Base-by-base conservation (phyloP, 2,888 invertebrate genomes). In the Gymnocheta viridis region DNA sequence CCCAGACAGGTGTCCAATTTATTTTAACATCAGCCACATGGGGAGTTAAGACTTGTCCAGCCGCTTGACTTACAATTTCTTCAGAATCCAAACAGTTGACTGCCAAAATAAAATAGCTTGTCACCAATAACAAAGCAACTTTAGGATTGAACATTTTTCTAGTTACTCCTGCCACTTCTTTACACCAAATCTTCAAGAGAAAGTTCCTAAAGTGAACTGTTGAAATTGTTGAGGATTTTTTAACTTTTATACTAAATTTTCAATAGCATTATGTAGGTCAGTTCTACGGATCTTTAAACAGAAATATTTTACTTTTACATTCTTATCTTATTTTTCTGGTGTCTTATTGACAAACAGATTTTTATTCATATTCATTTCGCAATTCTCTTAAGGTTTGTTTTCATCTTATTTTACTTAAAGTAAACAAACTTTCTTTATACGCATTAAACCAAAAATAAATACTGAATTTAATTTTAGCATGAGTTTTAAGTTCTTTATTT, bases 1-100 rank as follows among this genome's bases (percentile, higher is more conserved):
- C 77, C 81, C 80, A 84, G 0, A 81, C 77, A 14, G 83, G 80
- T 14, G 38, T 38, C 79, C 78, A 84, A 60, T 84, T 84, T 1
- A 84, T 81, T 73, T 74, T 81, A 12, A 22, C 29, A 0, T 38
- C 66, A 58, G 3, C n/a, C 10, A 49, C 66, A 7, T 29, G 14
- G 0, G 51, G 1, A 4, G 49, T 0, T 19, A 54, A 17, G 12
- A 7, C 41, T 24, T 35, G 38, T 10, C 7, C 19, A 41, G 3
- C 29, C 0, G n/a, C n/a, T n/a, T n/a, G n/a, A n/a, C n/a, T n/a
- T n/a, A 4, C 32, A 19, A 17, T 27, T 4, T 44, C 41, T 2
- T 56, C 38, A 17, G 35, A n/a, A 17, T 66, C 22, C 58, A 19
- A n/a, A 49, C 35, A 47, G 27, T 3, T 58, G 24, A 44, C 22